phyloP scores from a whole-genome alignment of 2,888 invertebrate species.

The Chamaedrilus cognettii region DNA sequence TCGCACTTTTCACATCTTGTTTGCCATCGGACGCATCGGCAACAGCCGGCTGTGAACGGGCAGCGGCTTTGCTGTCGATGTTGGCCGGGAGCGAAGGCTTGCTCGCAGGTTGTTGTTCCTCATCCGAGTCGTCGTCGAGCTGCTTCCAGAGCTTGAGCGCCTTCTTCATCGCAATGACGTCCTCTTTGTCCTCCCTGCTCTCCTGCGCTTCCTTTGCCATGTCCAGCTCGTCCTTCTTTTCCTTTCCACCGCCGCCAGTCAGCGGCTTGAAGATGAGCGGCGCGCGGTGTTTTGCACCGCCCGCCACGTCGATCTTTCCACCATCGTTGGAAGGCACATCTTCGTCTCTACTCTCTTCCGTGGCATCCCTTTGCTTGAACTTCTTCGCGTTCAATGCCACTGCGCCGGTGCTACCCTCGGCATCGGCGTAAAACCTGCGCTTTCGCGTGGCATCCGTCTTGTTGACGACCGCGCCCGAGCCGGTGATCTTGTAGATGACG shows the following conservation, averaged over 20 bases:
- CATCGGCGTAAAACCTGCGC: not conserved
- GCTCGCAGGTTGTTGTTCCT: not conserved
- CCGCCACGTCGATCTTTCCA: not conserved
- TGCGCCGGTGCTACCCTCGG: not conserved
- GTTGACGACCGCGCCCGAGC: not conserved
- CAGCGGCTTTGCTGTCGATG: too few relatives aligned
- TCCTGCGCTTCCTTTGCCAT: too few relatives aligned
- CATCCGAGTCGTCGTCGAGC: conserved; percentile 8
- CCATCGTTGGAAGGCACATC: not conserved
- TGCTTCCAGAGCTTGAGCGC: conserved; percentile 10
- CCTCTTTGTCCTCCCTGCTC: too few relatives aligned
- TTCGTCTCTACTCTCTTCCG: too few relatives aligned
- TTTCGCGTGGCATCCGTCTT: not conserved
- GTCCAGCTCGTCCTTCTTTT: too few relatives aligned
- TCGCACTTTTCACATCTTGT: too few relatives aligned
- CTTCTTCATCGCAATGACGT: not conserved
- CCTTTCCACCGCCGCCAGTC: too few relatives aligned
- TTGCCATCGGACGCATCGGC: too few relatives aligned
- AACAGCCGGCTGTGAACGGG: too few relatives aligned
- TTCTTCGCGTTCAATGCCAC: not conserved
- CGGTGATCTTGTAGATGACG: not conserved
- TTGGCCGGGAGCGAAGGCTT: too few relatives aligned
- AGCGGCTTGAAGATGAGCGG: too few relatives aligned
- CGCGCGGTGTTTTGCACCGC: too few relatives aligned
- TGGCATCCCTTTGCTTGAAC: not conserved